Conservation (phyloP, 2,888 invertebrate genomes). For the Phyllotreta striolata region DNA sequence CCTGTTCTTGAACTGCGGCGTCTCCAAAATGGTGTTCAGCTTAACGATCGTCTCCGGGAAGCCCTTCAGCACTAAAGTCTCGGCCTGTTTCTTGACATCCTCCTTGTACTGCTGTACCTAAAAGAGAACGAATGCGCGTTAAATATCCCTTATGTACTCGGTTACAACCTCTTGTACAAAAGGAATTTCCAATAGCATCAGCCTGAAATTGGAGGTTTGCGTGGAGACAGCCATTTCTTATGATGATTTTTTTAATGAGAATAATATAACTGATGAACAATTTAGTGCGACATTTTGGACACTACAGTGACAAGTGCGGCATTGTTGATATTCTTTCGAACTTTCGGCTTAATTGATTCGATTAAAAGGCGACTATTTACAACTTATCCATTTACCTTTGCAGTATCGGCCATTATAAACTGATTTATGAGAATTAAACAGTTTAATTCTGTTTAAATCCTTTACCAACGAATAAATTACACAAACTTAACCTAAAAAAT, state of each 20-base stretch:
- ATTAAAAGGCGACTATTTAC: neutral
- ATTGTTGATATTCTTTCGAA: no score
- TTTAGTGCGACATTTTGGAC: constrained; percentile 7
- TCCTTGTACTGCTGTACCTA: constrained; percentile 93
- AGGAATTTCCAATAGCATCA: neutral
- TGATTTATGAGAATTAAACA: constrained; percentile 20
- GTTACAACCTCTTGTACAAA: constrained; percentile 14
- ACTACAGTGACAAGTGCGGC: neutral
- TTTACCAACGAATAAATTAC: constrained; percentile 28
- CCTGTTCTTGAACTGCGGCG: constrained; percentile 80
- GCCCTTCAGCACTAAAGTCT: constrained; percentile 84
- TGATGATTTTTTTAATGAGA: neutral
- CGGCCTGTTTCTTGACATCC: constrained; percentile 85
- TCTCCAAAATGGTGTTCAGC: constrained; percentile 86
- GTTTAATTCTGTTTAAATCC: constrained; percentile 23
- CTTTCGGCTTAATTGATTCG: no score
- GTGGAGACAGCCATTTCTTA: neutral
- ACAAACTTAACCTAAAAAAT: constrained; percentile 42
- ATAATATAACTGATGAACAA: constrained; percentile 8
- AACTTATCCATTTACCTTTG: constrained; percentile 37
- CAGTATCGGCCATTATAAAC: constrained; percentile 39
- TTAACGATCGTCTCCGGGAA: constrained; percentile 94
- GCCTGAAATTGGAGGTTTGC: neutral
- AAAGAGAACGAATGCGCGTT: constrained; percentile 22
- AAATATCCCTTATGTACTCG: neutral